Base-by-base conservation (phyloP, 2,797 vertebrate genomes). In the Philypnodon macrostomus region DNA sequence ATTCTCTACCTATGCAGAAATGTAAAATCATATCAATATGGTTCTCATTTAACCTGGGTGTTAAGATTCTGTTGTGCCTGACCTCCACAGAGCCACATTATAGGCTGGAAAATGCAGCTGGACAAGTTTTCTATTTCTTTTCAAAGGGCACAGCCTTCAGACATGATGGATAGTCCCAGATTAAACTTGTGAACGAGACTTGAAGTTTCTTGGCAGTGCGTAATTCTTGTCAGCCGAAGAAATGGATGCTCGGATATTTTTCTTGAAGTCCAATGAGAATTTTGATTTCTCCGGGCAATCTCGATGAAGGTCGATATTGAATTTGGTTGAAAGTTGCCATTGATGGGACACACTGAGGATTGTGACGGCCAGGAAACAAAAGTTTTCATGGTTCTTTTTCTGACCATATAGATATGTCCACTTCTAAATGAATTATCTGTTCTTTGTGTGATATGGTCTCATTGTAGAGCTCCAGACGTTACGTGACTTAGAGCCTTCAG, bases 91-190 rank as follows among this genome's bases (percentile, higher is more conserved):
- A 60, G 45, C 46, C 21, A 4, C 9, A 0, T 35, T 49, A 45
- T 59, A 2, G 47, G 23, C 36, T 53, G 60, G 36, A 65, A 35
- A 52, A 41, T 63, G 52, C 48, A 48, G 50, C 58, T 15, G 57
- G 41, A 57, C 29, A 27, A 11, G 52, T 63, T 65, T 41, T 66
- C 44, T 53, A 12, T 42, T 53, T 71, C 53, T 47, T 19, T 41
- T 30, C n/a, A 70, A 80, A 81, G 74, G 70, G 55, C 69, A 74
- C 45, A 27, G 29, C 16, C 47, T 58, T 76, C 60, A 66, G 36
- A 61, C 48, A 57, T 75, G 72, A 79, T 69, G 47, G 78, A 75
- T 54, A 70, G 11, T 47, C 14, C 1, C 2, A 53, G 44, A 52
- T 73, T 53, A 47, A 61, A 63, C 70, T 70, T 54, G 54, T 52